phyloP scores from a whole-genome alignment of 2,113 vertebrate species.

The Lepus europaeus region DNA sequence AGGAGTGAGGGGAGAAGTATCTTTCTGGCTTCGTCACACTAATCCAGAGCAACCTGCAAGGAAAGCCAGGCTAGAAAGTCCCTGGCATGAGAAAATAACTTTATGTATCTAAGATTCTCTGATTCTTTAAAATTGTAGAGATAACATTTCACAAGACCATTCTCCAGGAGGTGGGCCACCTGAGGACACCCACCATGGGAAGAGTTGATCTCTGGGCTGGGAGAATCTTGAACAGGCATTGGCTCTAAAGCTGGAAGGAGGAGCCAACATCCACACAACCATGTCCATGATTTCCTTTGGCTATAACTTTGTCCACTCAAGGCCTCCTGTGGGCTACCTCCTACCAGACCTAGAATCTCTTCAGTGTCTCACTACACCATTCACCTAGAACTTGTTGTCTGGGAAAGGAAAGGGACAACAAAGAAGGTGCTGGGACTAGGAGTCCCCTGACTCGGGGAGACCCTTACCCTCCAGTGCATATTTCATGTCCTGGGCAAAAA shows the following conservation, averaged over 20 bases:
- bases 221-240: not conserved
- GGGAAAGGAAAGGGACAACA: not conserved
- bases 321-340: not conserved
- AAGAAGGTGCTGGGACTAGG: not conserved
- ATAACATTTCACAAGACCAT: not conserved
- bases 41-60: slow-evolving; percentile 37
- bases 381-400: slow-evolving; percentile 34
- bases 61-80: slow-evolving; percentile 34
- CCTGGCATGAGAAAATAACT: slow-evolving; percentile 44
- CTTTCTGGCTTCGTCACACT: slow-evolving; percentile 34
- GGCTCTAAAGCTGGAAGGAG: slow-evolving; percentile 37
- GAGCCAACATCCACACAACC: not conserved
- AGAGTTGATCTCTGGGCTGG: not conserved
- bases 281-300: slow-evolving; percentile 19
- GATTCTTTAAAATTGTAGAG: slow-evolving; percentile 40
- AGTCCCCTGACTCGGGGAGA: not conserved
- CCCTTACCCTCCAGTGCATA: slow-evolving; percentile 97
- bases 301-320: not conserved
- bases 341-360: slow-evolving; percentile 18
- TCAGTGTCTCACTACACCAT: slow-evolving; percentile 21
- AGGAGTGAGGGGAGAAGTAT: not conserved
- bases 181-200: not conserved
- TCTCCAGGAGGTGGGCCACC: not conserved
- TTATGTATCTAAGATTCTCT: slow-evolving; percentile 34
- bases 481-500: slow-evolving; percentile 99